Evolutionary conservation across 2,888 invertebrate genomes (phyloP).

Genomic region (Rhimphoctona megacephalus): DNA sequence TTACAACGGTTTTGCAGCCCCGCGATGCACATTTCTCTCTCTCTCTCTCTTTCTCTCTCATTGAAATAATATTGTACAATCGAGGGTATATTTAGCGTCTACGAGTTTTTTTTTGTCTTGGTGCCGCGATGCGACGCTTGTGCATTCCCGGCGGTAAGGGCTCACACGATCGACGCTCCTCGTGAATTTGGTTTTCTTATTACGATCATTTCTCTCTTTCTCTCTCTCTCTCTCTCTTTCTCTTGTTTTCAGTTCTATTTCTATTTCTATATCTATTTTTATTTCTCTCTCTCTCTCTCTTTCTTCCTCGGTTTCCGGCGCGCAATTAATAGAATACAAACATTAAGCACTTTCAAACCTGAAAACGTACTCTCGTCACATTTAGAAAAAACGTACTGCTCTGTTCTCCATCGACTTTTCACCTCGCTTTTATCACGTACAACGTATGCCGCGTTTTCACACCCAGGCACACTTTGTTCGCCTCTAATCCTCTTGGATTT

Average conservation of each 20-base stretch:
- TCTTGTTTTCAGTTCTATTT: slow-evolving; percentile 15
- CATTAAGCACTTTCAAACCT: slow-evolving; percentile 46
- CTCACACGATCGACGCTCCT: slow-evolving; percentile 50
- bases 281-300: slow-evolving; percentile 28
- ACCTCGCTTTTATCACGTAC: slow-evolving; percentile 7
- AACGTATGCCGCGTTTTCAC: slow-evolving; percentile 11
- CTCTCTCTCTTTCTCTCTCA: slow-evolving; percentile 46
- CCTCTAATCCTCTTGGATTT: slow-evolving; percentile 11
- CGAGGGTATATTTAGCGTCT: slow-evolving; percentile 65
- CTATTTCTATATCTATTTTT: slow-evolving; percentile 31
- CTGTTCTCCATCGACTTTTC: slow-evolving; percentile 17
- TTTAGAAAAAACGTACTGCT: slow-evolving; percentile 64
- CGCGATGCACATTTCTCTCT: slow-evolving; percentile 51
- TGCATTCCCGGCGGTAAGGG: slow-evolving; percentile 62
- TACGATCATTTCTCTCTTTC: slow-evolving; percentile 34
- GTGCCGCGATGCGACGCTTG: slow-evolving; percentile 60
- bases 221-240: slow-evolving; percentile 28
- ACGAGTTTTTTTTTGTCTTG: slow-evolving; percentile 40
- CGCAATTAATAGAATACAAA: slow-evolving; percentile 58
- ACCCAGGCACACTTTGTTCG: background rate
- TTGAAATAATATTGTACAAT: slow-evolving; percentile 72
- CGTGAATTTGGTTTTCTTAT: slow-evolving; percentile 63
- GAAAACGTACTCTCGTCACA: slow-evolving; percentile 54
- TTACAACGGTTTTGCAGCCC: slow-evolving; percentile 78
- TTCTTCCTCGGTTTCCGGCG: slow-evolving; percentile 34